These are phyloP conservation scores for Geothlypis trichas DNA, from an alignment of 2,113 vertebrate genomes.

Conservation along the genomic window DNA sequence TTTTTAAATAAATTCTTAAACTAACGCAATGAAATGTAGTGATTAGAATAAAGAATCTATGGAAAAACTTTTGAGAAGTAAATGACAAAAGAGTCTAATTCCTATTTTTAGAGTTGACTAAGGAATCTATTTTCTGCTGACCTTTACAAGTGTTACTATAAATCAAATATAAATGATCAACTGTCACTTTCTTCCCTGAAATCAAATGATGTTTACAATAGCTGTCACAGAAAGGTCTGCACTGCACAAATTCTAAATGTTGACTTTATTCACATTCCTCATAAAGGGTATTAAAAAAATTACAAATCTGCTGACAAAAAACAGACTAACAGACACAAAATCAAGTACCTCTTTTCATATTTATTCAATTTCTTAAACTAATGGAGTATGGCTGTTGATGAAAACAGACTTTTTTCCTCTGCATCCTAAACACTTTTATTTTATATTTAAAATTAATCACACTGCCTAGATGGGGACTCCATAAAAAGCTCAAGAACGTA, in stretches of 20 bases:
- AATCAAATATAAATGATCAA: neutral
- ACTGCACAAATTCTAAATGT: neutral
- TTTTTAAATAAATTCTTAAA: neutral
- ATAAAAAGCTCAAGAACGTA: neutral
- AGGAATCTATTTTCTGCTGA: neutral
- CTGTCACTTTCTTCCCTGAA: neutral
- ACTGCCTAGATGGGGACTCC: neutral
- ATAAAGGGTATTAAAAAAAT: conserved; percentile 34
- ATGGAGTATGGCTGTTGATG: neutral
- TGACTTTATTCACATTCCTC: conserved; percentile 20
- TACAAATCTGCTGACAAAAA: conserved; percentile 39
- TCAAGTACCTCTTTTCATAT: neutral
- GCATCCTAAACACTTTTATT: neutral
- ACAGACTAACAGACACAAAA: neutral
- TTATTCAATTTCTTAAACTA: conserved; percentile 7
- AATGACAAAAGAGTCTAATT: neutral
- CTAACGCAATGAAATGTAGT: accelerated
- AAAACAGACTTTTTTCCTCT: neutral
- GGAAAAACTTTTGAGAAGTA: neutral
- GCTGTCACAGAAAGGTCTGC: neutral
- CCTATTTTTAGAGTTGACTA: neutral
- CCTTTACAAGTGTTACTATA: neutral
- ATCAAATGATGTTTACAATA: neutral
- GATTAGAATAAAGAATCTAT: neutral
- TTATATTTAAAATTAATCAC: neutral